phyloP scores from a whole-genome alignment of 2,888 invertebrate species.

The Laspeyria flexula region DNA sequence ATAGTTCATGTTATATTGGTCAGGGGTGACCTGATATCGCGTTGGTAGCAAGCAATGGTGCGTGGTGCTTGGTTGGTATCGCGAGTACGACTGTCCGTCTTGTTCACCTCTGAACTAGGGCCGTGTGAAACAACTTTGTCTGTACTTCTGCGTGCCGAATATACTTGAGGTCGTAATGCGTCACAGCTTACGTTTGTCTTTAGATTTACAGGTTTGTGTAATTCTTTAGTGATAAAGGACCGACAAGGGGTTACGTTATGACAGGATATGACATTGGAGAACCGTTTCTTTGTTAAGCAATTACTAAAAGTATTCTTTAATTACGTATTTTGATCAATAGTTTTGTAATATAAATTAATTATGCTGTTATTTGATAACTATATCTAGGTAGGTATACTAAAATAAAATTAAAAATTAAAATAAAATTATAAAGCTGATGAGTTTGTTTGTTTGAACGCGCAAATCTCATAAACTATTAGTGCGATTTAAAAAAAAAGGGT shows the following conservation, averaged over 20 bases:
- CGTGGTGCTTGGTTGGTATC: conserved; percentile 74
- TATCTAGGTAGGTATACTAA: no score
- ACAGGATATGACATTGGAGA: neutral
- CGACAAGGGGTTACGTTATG: neutral
- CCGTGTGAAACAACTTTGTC: conserved; percentile 74
- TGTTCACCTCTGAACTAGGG: conserved; percentile 64
- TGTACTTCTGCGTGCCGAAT: conserved; percentile 41
- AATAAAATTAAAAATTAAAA: no score
- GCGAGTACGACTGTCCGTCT: conserved; percentile 69
- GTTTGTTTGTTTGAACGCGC: no score
- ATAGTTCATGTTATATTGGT: conserved; percentile 71
- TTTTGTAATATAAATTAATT: no score
- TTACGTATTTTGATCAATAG: no score
- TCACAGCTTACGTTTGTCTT: conserved; percentile 36
- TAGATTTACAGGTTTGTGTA: conserved; percentile 23
- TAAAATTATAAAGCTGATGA: no score
- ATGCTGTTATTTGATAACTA: no score
- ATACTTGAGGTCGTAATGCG: conserved; percentile 47
- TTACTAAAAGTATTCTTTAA: no score
- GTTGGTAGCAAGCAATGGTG: conserved; percentile 63
- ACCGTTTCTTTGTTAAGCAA: no score
- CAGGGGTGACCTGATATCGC: conserved; percentile 48
- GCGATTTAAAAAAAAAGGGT: no score
- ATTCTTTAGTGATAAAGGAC: neutral
- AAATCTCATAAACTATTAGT: no score